Conservation (phyloP, 1,140 invertebrate genomes). For the Aporrectodea caliginosa region DNA sequence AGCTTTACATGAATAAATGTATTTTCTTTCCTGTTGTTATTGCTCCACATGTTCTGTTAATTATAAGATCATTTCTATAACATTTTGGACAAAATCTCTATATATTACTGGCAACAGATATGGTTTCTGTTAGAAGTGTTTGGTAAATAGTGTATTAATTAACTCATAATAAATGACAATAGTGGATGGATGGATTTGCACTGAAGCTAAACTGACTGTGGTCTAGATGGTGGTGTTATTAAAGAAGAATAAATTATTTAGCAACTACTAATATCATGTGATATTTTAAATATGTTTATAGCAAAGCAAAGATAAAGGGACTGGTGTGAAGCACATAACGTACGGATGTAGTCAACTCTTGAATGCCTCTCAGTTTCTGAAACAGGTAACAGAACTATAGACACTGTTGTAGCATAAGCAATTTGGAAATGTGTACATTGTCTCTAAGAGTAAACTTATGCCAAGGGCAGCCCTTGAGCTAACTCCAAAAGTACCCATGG, state of each 20-base stretch:
- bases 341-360: constrained; percentile 91
- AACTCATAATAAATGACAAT: too few species aligned
- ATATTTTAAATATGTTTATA: constrained; percentile 33
- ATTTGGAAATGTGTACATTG: too few species aligned
- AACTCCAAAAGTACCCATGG: too few species aligned
- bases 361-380: constrained; percentile 87
- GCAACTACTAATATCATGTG: too few species aligned
- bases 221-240: too few species aligned
- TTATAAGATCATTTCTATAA: not conserved
- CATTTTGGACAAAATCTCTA: not conserved
- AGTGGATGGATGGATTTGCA: not conserved
- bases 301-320: constrained; percentile 63
- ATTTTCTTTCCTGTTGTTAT: constrained; percentile 5
- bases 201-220: too few species aligned
- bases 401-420: too few species aligned
- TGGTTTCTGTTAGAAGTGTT: not conserved
- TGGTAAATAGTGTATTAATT: not conserved
- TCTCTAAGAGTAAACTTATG: too few species aligned
- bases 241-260: too few species aligned
- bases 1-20: not conserved
- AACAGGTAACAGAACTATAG: too few species aligned
- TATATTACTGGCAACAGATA: not conserved
- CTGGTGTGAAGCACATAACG: constrained; percentile 71
- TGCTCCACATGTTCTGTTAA: constrained; percentile 8
- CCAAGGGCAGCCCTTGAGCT: too few species aligned